Evolutionary conservation across 2,113 vertebrate species (phyloP).

Genomic region (rabbit (Oryctolagus cuniculus)): mOryCun1.1 NC_091436.1:60213501-60214000

Average conservation of each 20-base stretch:
- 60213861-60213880: constrained; percentile 86
- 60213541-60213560: background rate
- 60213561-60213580: constrained; percentile 7
- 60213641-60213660: constrained; percentile 92
- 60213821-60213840: constrained; percentile 97
- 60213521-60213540: background rate
- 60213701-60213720: constrained; percentile 89
- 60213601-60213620: constrained; percentile 68
- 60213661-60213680: constrained; percentile 93
- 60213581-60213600: constrained; percentile 37
- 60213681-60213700: constrained; percentile 95
- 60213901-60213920: constrained; percentile 56
- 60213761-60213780: constrained; percentile 96
- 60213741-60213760: constrained; percentile 86
- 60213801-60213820: constrained; percentile 95
- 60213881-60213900: constrained; percentile 85
- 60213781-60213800: constrained; percentile 96
- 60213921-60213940: constrained; percentile 48
- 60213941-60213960: constrained; percentile 28
- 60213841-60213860: constrained; percentile 94
- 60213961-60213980: background rate
- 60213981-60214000: background rate
- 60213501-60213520: background rate
- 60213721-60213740: constrained; percentile 87
- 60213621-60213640: constrained; percentile 73